Base-by-base conservation (phyloP, 2,888 invertebrate genomes). In the Eupeodes luniger region DNA sequence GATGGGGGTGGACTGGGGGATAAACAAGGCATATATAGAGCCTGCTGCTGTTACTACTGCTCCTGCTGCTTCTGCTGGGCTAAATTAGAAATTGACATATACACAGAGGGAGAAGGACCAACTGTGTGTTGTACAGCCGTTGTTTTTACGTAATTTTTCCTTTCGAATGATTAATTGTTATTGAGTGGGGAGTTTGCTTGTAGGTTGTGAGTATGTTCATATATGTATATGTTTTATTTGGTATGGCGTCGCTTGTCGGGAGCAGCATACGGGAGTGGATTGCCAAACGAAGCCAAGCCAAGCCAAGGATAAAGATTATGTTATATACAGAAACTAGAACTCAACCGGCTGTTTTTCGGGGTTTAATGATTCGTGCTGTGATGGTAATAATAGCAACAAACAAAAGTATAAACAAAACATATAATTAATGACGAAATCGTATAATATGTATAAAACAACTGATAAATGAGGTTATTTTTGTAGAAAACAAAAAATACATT, bases 81-180 rank as follows among this genome's bases (percentile, higher is more conserved):
- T 77, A 88, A 88, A 88, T 88, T 88, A 88, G 88, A 85, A 88
- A 69, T 78, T 64, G 69, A 78, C 81, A 78, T 78, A 66, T 47
- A 72, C 66, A 61, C 44, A 51, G 66, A 64, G 61, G 72, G 44
- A 72, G 59, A 51, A 77, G 77, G 67, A 77, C 84, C 81, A 81
- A 81, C 59, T 86, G 79, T 86, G 86, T 78, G 84, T 64, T 75
- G 75, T 81, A 85, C 82, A 82, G 75, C 69, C 77, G 69, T 84
- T 88, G 85, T 85, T 88, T 85, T 85, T 85, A 77, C 74, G 84
- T 88, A 85, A 85, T 88, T 88, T 81, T 88, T 88, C 78, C 85
- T 77, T 64, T 85, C 85, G 66, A 81, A 85, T 88, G 88, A 88
- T 88, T 81, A 85, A 85, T 85, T 81, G 88, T 85, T 75, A 88